phyloP scores from a whole-genome alignment of 1,140 invertebrate genomes.

The Ruditapes philippinarum region DNA sequence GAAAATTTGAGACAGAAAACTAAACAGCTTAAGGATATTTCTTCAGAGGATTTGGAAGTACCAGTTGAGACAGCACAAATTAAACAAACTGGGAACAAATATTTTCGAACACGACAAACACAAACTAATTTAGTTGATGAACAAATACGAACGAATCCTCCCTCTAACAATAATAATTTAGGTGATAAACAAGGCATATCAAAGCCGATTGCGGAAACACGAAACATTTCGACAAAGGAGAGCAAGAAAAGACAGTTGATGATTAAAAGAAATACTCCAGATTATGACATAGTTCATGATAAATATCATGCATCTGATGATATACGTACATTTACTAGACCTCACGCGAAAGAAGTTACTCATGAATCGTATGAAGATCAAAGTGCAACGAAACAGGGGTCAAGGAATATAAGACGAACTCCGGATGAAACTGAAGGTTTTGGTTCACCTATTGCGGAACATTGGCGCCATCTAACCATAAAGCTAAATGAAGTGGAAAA shows the following conservation, averaged over 20 bases:
- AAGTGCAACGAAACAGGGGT: no score
- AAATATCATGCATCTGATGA: no score
- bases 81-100: neutral
- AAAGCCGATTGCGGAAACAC: neutral
- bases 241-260: neutral
- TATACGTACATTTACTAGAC: no score
- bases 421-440: neutral
- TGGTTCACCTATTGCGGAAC: neutral
- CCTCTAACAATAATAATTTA: no score
- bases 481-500: constrained; percentile 24
- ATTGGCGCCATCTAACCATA: neutral
- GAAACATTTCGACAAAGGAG: neutral
- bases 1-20: constrained; percentile 38
- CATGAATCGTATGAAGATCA: no score
- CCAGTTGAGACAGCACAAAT: neutral
- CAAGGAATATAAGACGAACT: neutral
- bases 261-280: neutral
- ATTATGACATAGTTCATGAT: no score
- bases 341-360: no score
- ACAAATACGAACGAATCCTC: neutral
- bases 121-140: neutral
- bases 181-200: no score
- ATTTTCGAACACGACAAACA: neutral
- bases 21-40: neutral
- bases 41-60: neutral